Evolutionary conservation across 1,140 invertebrate species (phyloP).

Genomic region (Uloborus diversus): DNA sequence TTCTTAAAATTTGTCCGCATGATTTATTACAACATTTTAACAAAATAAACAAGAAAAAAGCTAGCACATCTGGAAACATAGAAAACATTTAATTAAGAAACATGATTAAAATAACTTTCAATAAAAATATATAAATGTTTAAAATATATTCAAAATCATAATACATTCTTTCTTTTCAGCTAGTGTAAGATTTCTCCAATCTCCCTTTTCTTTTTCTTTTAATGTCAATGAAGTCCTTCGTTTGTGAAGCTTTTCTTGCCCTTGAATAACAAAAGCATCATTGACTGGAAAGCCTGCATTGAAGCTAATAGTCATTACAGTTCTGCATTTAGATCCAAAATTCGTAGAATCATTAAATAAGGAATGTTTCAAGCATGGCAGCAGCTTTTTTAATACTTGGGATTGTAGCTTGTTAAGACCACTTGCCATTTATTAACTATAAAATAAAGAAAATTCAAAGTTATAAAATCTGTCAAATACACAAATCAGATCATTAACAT

Average conservation of each 20-base stretch:
- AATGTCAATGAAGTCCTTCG: neutral
- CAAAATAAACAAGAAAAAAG: neutral
- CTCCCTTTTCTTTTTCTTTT: constrained; percentile 39
- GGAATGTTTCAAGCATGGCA: constrained; percentile 32
- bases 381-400: neutral
- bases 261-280: neutral
- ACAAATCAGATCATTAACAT: too few species aligned
- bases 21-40: neutral
- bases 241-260: neutral
- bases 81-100: neutral
- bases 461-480: too few species aligned
- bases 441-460: constrained; percentile 3
- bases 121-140: neutral
- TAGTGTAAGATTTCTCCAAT: constrained; percentile 36
- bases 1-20: neutral
- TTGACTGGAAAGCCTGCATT: constrained; percentile 12
- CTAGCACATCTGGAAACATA: neutral
- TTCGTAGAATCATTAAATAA: neutral
- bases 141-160: neutral
- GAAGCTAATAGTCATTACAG: constrained; percentile 2
- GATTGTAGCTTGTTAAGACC: constrained; percentile 17
- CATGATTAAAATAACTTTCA: neutral
- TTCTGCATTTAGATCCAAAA: constrained; percentile 3
- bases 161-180: constrained; percentile 49
- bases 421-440: constrained; percentile 43